These are phyloP conservation scores for Cyrtodaria siliqua DNA, from an alignment of 2,888 invertebrate species.

Conservation along the genomic window DNA sequence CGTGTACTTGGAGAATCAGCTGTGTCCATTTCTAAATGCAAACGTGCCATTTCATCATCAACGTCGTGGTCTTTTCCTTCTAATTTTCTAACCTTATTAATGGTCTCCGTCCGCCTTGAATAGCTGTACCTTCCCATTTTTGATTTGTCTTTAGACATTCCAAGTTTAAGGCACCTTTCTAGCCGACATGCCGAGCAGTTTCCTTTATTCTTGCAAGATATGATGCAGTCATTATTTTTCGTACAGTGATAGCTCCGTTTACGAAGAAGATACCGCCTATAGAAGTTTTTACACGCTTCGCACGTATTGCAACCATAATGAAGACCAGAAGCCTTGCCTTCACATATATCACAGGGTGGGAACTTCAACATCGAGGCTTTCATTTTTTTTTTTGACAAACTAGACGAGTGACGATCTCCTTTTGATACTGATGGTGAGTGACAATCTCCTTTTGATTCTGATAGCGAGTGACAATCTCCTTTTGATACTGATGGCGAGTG, in stretches of 20 bases:
- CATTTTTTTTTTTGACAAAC: too few species aligned
- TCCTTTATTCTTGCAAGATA: slow-evolving; percentile 43
- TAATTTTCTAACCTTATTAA: slow-evolving; percentile 44
- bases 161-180: slow-evolving; percentile 45
- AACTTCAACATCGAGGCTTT: too few species aligned
- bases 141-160: slow-evolving; percentile 60
- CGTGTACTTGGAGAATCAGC: background rate
- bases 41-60: too few species aligned
- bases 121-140: slow-evolving; percentile 53
- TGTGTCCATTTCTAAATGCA: too few species aligned
- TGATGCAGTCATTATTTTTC: slow-evolving; percentile 44
- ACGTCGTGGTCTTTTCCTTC: slow-evolving; percentile 3
- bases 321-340: slow-evolving; percentile 49
- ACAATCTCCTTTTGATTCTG: too few species aligned
- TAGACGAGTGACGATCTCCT: too few species aligned
- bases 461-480: too few species aligned
- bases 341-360: slow-evolving; percentile 58
- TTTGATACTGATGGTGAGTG: too few species aligned
- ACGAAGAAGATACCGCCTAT: slow-evolving; percentile 46
- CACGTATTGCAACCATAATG: slow-evolving; percentile 63
- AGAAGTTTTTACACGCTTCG: slow-evolving; percentile 63
- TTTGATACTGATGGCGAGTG: too few species aligned
- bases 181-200: slow-evolving; percentile 60
- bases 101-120: slow-evolving; percentile 50
- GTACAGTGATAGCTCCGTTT: slow-evolving; percentile 51